Percentiles rank a stretch among this genome's conserved stretches.
phyloP scores from a whole-genome alignment of 2,113 vertebrate species.

The Chaetops frenatus region DNA sequence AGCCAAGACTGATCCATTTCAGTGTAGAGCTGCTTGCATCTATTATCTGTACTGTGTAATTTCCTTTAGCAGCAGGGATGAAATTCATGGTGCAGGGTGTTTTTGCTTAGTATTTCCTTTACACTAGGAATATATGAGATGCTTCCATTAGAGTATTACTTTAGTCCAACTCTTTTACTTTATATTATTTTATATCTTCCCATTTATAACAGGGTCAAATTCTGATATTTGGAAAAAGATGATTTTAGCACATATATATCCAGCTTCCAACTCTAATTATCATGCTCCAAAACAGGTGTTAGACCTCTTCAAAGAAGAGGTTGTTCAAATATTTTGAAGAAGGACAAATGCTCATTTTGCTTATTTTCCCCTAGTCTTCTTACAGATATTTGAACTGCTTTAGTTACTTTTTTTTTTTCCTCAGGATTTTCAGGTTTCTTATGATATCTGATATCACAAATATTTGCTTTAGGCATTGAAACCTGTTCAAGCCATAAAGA shows the following conservation, averaged over 20 bases:
- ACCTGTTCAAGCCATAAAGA: background rate
- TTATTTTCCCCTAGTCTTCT: background rate
- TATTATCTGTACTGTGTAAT: background rate
- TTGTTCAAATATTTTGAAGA: background rate
- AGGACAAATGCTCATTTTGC: background rate
- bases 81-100: background rate
- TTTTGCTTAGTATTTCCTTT: background rate
- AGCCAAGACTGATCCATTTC: background rate
- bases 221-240: background rate
- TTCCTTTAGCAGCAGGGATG: constrained; percentile 14
- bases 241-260: background rate
- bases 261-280: background rate
- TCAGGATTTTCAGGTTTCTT: background rate
- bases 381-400: background rate
- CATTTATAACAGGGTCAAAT: background rate
- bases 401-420: background rate
- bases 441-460: background rate
- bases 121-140: background rate
- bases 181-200: background rate
- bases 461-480: background rate
- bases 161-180: background rate
- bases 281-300: background rate
- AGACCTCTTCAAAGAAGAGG: background rate
- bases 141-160: background rate
- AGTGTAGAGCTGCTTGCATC: background rate